Percentiles rank a stretch among this genome's conserved stretches.
Evolutionary conservation across 2,888 invertebrate species (phyloP).

Genomic region (Acleris laterana): DNA sequence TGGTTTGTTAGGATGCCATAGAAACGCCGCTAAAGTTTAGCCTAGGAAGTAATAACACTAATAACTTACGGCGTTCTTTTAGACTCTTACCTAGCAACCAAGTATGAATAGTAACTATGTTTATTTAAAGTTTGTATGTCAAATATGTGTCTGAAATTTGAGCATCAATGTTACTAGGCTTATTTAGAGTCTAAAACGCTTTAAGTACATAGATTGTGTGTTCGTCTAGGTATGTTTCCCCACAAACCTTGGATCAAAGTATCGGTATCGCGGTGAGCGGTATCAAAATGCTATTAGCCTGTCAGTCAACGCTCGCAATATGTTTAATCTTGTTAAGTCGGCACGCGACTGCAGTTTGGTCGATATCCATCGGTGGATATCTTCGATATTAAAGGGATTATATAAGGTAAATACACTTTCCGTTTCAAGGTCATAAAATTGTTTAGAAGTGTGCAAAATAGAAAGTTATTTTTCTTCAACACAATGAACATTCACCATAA

Average conservation of each 20-base stretch:
- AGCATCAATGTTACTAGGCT: no score
- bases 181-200: no score
- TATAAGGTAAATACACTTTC: slow-evolving; percentile 12
- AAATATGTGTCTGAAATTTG: no score
- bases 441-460: no score
- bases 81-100: background rate
- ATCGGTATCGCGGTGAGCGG: slow-evolving; percentile 39
- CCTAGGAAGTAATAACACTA: background rate
- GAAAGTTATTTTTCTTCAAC: background rate
- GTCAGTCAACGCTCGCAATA: slow-evolving; percentile 60
- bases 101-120: background rate
- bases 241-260: slow-evolving; percentile 18
- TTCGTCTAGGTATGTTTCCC: slow-evolving; percentile 1
- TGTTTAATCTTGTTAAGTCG: slow-evolving; percentile 58
- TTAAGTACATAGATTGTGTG: no score
- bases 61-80: background rate
- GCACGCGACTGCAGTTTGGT: slow-evolving; percentile 71
- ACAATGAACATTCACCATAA: background rate
- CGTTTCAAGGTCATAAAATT: background rate
- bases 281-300: slow-evolving; percentile 62
- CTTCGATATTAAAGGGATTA: slow-evolving; percentile 14
- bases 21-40: background rate
- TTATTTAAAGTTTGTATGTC: no score
- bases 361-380: slow-evolving; percentile 53
- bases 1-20: slow-evolving; percentile 10